A percentile compares a stretch with the other conserved stretches of the same genome.
These are phyloP conservation scores for Sebastes jordani DNA, from an alignment of 2,797 vertebrate species.

Conservation along the genomic window DNA sequence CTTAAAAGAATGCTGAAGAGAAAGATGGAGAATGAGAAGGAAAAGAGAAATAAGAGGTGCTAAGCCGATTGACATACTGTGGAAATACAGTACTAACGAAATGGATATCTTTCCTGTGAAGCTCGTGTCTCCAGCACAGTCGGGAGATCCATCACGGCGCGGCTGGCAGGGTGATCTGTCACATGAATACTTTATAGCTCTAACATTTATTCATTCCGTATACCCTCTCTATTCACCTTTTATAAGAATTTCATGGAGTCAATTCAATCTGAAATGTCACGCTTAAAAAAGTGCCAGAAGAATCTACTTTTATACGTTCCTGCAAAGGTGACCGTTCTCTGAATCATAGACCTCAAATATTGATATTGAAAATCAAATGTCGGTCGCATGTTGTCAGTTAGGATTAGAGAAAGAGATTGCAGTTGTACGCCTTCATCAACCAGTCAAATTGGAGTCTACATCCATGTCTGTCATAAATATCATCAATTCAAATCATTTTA, in stretches of 20 bases:
- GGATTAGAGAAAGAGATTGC: background rate
- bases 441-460: background rate
- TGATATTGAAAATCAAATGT: background rate
- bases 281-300: background rate
- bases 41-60: background rate
- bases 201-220: constrained; percentile 2
- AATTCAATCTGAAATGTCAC: background rate
- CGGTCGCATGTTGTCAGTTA: background rate
- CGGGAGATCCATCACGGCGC: constrained; percentile 45
- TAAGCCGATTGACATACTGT: background rate
- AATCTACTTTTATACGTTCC: background rate
- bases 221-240: background rate
- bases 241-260: background rate
- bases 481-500: no score
- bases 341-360: background rate
- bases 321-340: background rate
- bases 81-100: constrained; percentile 1
- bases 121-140: constrained; percentile 9
- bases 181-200: constrained; percentile 12
- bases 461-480: no score
- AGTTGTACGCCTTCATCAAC: accelerated
- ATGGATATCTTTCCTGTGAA: constrained; percentile 30
- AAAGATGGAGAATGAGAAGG: background rate
- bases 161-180: background rate
- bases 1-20: background rate